Evolutionary conservation across 2,888 invertebrate species (phyloP).

Genomic region (Eurytoma californica): DNA sequence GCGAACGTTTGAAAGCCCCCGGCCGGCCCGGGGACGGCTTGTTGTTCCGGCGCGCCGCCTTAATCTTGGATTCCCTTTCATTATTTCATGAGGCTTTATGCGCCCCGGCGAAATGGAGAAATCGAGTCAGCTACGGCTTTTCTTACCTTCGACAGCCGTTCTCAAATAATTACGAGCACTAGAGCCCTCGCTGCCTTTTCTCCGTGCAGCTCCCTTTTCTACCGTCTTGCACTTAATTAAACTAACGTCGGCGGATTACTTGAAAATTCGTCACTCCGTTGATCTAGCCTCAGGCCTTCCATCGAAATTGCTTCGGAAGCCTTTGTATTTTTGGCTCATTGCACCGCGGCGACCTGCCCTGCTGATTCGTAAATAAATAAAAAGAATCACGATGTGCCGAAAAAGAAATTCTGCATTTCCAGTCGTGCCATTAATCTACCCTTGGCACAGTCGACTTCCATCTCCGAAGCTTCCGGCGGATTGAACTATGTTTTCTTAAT

Average conservation of each 20-base stretch:
- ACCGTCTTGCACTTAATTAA: neutral
- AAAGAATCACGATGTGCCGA: too few relatives aligned
- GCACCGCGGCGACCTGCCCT: neutral
- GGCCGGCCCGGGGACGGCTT: neutral
- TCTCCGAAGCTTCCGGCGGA: too few relatives aligned
- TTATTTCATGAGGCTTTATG: conserved; percentile 49
- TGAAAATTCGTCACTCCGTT: neutral
- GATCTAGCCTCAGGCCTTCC: neutral
- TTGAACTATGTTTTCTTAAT: conserved; percentile 27
- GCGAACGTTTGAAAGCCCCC: conserved; percentile 16
- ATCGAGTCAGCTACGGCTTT: neutral
- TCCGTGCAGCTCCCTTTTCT: too few relatives aligned
- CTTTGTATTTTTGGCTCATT: neutral
- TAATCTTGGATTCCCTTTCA: conserved; percentile 10
- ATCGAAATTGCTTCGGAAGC: neutral
- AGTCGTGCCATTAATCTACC: too few relatives aligned
- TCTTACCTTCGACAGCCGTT: neutral
- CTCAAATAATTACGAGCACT: conserved; percentile 31
- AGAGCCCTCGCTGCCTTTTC: neutral
- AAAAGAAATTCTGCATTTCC: too few relatives aligned
- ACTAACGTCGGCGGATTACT: neutral
- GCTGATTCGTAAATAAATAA: too few relatives aligned
- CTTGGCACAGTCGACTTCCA: too few relatives aligned
- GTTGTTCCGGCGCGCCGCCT: neutral
- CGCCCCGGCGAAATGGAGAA: conserved; percentile 10